Evolutionary conservation across 2,888 invertebrate genomes (phyloP).

Genomic region (Apamea sordens): DNA sequence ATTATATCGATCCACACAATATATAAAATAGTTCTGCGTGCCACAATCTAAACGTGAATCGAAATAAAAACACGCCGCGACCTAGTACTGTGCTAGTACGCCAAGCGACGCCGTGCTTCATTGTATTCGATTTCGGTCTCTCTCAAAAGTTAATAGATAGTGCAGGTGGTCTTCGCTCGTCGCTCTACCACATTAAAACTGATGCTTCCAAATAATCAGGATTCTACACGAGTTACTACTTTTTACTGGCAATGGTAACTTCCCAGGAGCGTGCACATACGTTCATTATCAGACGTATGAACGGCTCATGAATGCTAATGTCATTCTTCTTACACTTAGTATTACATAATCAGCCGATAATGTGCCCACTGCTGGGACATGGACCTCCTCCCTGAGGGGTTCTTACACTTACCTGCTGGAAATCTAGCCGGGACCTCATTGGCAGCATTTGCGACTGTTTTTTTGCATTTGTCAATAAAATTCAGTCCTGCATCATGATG

Average conservation of each 20-base stretch:
- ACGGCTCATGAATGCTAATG: not conserved
- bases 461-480: not conserved
- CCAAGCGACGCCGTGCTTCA: constrained; percentile 28
- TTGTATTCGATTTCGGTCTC: constrained; percentile 40
- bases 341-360: too few relatives aligned
- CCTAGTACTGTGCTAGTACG: not conserved
- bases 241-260: too few relatives aligned
- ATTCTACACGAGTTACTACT: not conserved
- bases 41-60: not conserved
- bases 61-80: constrained; percentile 27
- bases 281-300: too few relatives aligned
- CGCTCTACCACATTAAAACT: constrained; percentile 1
- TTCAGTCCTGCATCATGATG: not conserved
- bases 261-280: not conserved
- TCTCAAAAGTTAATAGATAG: constrained; percentile 32
- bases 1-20: not conserved
- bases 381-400: too few relatives aligned
- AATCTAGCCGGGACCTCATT: not conserved
- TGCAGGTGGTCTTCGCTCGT: constrained; percentile 11
- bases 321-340: not conserved
- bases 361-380: too few relatives aligned
- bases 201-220: not conserved
- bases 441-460: not conserved
- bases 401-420: not conserved
- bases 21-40: too few relatives aligned